Conservation (phyloP, 2,888 invertebrate genomes). For the Arenicola marina region DNA sequence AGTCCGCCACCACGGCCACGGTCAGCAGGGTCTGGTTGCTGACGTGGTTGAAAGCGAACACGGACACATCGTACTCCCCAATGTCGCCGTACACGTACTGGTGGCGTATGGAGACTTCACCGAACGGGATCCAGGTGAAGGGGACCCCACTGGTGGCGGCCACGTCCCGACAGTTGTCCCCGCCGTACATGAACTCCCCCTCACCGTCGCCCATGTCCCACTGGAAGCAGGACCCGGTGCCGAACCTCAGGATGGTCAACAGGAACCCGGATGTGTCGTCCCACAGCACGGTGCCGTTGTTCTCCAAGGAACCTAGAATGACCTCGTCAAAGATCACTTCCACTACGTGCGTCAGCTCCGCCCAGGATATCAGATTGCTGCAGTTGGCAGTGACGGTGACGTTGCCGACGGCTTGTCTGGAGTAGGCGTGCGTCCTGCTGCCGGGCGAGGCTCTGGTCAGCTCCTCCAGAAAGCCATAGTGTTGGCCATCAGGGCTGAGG, state of each 20-base stretch:
- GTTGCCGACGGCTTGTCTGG: too few species aligned
- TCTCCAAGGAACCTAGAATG: neutral
- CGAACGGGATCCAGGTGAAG: neutral
- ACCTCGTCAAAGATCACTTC: neutral
- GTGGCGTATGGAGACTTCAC: neutral
- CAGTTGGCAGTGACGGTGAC: neutral
- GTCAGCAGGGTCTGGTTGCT: neutral
- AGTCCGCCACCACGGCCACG: neutral
- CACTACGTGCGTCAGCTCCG: neutral
- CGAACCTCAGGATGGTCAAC: neutral
- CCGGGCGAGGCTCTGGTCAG: too few species aligned
- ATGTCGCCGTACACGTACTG: neutral
- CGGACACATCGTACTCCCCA: neutral
- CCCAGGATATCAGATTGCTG: neutral
- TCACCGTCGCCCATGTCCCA: constrained; percentile 7
- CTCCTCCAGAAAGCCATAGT: neutral
- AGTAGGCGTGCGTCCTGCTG: too few species aligned
- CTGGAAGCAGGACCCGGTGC: constrained; percentile 1
- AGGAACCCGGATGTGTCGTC: neutral
- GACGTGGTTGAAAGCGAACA: constrained; percentile 3
- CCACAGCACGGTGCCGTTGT: neutral
- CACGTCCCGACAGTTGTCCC: neutral
- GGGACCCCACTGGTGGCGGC: neutral
- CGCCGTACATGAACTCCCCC: neutral
- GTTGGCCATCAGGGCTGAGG: neutral